A percentile compares a stretch with the other conserved stretches of the same genome.
Conservation (phyloP, 2,888 invertebrate genomes). For the Amphipyra tragopoginis region DNA sequence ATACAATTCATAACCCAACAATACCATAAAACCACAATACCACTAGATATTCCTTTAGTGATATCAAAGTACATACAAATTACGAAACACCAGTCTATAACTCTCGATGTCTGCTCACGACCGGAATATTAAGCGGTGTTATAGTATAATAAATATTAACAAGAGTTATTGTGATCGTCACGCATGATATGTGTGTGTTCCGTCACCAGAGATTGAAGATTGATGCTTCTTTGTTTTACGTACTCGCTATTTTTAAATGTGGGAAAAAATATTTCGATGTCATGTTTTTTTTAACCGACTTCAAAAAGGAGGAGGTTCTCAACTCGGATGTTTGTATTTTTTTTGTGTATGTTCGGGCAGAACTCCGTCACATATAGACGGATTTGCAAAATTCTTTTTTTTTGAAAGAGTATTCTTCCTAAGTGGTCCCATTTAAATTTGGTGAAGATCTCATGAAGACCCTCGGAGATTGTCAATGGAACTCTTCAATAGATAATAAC, state of each 20-base stretch:
- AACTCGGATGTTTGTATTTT: too few species aligned
- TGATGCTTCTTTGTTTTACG: constrained; percentile 14
- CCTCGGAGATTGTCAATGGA: too few species aligned
- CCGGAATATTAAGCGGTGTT: constrained; percentile 49
- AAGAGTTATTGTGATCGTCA: constrained; percentile 39
- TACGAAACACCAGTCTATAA: constrained; percentile 44
- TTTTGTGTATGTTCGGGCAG: too few species aligned
- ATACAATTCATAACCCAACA: constrained; percentile 34
- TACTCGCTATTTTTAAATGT: constrained; percentile 10
- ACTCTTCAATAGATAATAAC: too few species aligned
- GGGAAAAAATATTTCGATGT: neutral
- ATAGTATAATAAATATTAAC: constrained; percentile 52
- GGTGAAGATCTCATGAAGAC: too few species aligned
- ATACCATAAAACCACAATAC: constrained; percentile 37
- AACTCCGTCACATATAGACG: too few species aligned
- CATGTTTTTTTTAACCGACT: too few species aligned
- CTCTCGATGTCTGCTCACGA: constrained; percentile 40
- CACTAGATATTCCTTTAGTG: constrained; percentile 36
- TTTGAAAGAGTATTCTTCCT: too few species aligned
- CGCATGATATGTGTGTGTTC: constrained; percentile 27
- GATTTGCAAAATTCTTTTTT: too few species aligned
- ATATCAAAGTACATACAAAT: constrained; percentile 49
- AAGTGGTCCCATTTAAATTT: too few species aligned
- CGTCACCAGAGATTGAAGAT: constrained; percentile 19
- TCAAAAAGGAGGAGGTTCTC: too few species aligned